These are phyloP conservation scores for Karalla daura DNA, from an alignment of 2,797 vertebrate species.

Conservation along the genomic window DNA sequence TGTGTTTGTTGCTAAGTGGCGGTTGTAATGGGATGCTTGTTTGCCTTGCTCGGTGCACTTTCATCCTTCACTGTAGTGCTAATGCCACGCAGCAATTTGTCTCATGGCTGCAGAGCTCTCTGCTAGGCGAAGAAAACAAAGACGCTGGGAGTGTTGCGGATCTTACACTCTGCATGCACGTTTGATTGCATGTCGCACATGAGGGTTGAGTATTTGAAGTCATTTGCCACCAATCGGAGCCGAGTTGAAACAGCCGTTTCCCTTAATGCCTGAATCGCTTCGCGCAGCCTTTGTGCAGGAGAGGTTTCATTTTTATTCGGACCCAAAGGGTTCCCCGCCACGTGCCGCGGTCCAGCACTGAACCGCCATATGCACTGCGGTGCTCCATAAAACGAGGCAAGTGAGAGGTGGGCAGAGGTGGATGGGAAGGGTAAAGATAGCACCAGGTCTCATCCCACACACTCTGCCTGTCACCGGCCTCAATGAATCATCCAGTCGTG, in stretches of 20 bases:
- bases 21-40: constrained; percentile 89
- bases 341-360: constrained; percentile 66
- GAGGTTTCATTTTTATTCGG: constrained; percentile 69
- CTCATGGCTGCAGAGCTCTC: constrained; percentile 74
- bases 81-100: constrained; percentile 85
- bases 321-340: constrained; percentile 72
- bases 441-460: constrained; percentile 74
- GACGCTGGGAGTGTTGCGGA: constrained; percentile 20
- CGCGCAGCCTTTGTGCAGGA: constrained; percentile 53
- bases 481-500: constrained; percentile 74
- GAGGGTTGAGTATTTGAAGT: constrained; percentile 45
- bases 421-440: constrained; percentile 77
- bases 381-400: constrained; percentile 79
- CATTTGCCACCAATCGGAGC: constrained; percentile 60
- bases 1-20: constrained; percentile 90
- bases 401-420: constrained; percentile 58
- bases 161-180: constrained; percentile 29
- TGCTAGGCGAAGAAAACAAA: constrained; percentile 59
- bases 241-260: constrained; percentile 32
- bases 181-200: constrained; percentile 34
- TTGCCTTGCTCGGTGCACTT: constrained; percentile 88
- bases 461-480: constrained; percentile 68
- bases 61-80: constrained; percentile 89
- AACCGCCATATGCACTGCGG: constrained; percentile 72
- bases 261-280: constrained; percentile 6